phyloP scores from a whole-genome alignment of 2,797 vertebrate genomes.

The Acanthurus leucopareius region DNA sequence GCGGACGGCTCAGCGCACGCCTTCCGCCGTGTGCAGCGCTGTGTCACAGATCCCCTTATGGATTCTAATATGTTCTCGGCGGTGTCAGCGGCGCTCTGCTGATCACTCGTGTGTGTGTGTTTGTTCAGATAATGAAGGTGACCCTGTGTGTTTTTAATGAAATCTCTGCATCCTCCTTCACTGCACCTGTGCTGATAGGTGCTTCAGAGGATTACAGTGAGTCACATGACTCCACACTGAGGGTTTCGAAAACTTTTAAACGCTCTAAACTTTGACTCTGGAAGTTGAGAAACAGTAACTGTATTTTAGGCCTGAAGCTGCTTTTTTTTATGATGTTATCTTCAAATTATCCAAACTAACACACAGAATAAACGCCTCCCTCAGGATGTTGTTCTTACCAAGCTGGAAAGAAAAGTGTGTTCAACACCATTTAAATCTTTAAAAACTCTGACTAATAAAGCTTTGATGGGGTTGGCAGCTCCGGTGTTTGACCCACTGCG shows the following conservation, averaged over 20 bases:
- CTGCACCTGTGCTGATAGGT: conserved; percentile 21
- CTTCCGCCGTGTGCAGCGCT: conserved; percentile 62
- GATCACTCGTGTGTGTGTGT: conserved; percentile 36
- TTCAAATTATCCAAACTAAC: background rate
- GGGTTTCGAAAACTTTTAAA: background rate
- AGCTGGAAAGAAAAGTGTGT: background rate
- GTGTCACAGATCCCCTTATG: conserved; percentile 77
- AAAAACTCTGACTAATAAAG: conserved; percentile 17
- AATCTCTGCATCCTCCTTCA: conserved; percentile 16
- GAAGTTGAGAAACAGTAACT: conserved; percentile 7
- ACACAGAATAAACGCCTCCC: too few relatives aligned
- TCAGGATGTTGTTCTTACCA: background rate
- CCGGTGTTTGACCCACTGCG: background rate
- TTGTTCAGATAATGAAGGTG: conserved; percentile 50
- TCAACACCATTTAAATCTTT: conserved; percentile 9
- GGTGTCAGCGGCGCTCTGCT: conserved; percentile 32
- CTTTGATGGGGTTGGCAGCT: conserved; percentile 7
- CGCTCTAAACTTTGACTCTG: background rate
- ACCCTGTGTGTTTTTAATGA: conserved; percentile 44
- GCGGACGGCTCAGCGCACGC: conserved; percentile 52
- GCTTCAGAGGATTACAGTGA: conserved; percentile 1
- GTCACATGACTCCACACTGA: background rate
- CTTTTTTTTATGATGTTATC: background rate
- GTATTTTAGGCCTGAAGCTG: background rate
- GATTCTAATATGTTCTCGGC: conserved; percentile 56